These are phyloP conservation scores for Cryptoprocta ferox DNA, from an alignment of 2,797 vertebrate species.

Conservation along the genomic window DNA sequence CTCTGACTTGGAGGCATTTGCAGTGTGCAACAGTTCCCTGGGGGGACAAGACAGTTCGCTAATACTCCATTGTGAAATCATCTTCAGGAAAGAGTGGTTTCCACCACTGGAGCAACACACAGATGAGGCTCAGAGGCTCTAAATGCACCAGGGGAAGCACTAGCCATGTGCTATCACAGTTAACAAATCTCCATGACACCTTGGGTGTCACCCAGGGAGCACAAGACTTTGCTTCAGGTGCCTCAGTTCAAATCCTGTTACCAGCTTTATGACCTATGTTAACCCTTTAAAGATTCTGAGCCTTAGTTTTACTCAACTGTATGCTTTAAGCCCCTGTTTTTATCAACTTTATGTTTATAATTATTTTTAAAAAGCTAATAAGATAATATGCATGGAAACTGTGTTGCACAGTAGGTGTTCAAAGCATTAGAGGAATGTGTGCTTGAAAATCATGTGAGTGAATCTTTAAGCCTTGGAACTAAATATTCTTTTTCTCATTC, in stretches of 20 bases:
- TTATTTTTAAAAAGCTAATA: not conserved
- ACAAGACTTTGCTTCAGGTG: not conserved
- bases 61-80: not conserved
- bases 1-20: not conserved
- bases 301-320: not conserved
- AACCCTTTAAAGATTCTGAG: not conserved
- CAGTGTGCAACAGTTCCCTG: not conserved
- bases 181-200: not conserved
- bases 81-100: not conserved
- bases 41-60: not conserved
- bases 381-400: not conserved
- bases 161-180: accelerated
- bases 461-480: not conserved
- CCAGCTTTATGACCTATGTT: not conserved
- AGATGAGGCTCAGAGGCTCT: not conserved
- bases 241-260: not conserved
- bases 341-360: not conserved
- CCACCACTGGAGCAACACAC: not conserved
- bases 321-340: not conserved
- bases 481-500: not conserved
- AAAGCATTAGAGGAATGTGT: not conserved
- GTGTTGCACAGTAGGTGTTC: not conserved
- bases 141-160: not conserved
- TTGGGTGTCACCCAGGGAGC: not conserved
- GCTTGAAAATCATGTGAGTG: not conserved